Percentiles rank a stretch among this genome's conserved stretches.
These are phyloP conservation scores for Carterocephalus palaemon DNA, from an alignment of 2,888 invertebrate species.

Conservation along the genomic window DNA sequence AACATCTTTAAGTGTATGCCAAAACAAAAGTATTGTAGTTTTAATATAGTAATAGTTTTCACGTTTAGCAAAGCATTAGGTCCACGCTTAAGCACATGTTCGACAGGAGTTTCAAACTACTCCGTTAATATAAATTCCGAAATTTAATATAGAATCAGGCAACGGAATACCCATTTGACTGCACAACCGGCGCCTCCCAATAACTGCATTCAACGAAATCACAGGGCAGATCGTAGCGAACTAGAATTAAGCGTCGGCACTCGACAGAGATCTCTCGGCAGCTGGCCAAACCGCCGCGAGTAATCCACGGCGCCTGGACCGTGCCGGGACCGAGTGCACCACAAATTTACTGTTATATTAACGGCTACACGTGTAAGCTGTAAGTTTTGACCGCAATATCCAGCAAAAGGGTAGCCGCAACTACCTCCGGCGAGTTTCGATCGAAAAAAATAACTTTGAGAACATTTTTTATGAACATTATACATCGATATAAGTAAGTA, in stretches of 20 bases:
- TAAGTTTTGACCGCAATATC: neutral
- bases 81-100: neutral
- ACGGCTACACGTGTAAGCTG: constrained; percentile 11
- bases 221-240: constrained; percentile 12
- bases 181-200: constrained; percentile 2
- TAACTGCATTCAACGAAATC: constrained; percentile 20
- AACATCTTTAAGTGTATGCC: no score
- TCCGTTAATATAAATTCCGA: no score
- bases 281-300: constrained; percentile 53
- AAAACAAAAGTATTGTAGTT: no score
- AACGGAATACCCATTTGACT: no score
- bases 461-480: no score
- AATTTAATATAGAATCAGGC: no score
- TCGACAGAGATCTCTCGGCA: constrained; percentile 30
- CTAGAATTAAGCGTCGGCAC: constrained; percentile 17
- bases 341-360: constrained; percentile 21
- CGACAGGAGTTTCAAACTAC: no score
- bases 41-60: no score
- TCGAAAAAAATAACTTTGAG: no score
- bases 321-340: constrained; percentile 12
- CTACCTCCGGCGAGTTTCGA: no score
- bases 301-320: constrained; percentile 41
- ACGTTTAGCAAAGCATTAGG: neutral
- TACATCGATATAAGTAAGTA: no score
- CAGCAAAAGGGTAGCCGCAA: no score